Evolutionary conservation across 2,113 vertebrate genomes (phyloP).

Genomic region (Urocolius indicus): DNA sequence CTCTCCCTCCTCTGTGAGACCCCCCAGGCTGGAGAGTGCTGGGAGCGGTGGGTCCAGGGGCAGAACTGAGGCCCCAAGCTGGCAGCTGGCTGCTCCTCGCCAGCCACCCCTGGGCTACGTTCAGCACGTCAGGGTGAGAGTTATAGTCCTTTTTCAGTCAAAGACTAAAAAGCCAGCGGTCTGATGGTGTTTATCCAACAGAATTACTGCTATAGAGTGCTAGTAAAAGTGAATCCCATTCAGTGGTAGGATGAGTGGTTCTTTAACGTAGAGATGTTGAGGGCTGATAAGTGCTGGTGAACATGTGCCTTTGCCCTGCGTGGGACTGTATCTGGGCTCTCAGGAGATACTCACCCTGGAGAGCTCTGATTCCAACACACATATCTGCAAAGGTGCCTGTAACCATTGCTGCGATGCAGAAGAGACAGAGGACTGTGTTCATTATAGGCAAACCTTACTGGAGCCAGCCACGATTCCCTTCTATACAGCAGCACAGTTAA

Average conservation of each 20-base stretch:
- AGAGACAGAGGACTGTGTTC: neutral
- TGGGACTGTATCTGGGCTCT: neutral
- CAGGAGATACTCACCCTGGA: accelerated
- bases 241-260: accelerated
- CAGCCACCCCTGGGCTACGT: accelerated
- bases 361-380: neutral
- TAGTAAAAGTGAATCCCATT: neutral
- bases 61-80: neutral
- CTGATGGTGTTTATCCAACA: neutral
- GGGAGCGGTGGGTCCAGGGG: accelerated
- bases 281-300: neutral
- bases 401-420: neutral
- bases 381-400: neutral
- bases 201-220: accelerated
- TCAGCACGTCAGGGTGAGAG: neutral
- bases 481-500: neutral
- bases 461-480: neutral
- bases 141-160: neutral
- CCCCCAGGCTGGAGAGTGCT: accelerated
- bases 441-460: neutral
- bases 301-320: accelerated
- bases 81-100: neutral
- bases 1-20: accelerated
- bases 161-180: too few relatives aligned
- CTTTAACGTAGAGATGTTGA: accelerated